Conservation (phyloP, 1,140 invertebrate genomes). For the Habropoda laboriosa region DNA sequence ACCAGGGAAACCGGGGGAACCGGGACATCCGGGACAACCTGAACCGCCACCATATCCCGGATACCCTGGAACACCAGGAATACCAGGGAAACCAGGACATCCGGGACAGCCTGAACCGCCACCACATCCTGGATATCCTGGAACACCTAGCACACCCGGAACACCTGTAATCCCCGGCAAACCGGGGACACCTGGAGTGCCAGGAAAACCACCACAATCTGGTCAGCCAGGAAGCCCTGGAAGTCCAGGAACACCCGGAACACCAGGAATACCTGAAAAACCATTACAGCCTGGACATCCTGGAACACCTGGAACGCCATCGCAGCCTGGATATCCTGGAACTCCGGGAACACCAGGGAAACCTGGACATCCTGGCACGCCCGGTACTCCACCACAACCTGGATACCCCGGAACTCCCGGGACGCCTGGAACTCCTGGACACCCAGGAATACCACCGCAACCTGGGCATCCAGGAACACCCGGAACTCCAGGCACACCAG, state of each 20-base stretch:
- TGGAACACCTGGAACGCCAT: slow-evolving; percentile 78
- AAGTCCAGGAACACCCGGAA: slow-evolving; percentile 2
- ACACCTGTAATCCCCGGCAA: background rate
- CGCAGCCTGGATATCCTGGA: slow-evolving; percentile 66
- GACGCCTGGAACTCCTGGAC: slow-evolving; percentile 7
- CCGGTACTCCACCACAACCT: slow-evolving; percentile 76
- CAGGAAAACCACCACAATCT: background rate
- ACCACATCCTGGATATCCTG: slow-evolving; percentile 1
- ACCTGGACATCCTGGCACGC: slow-evolving; percentile 65
- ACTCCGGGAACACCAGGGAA: slow-evolving; percentile 53
- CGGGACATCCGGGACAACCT: slow-evolving; percentile 41
- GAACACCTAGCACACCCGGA: too few relatives aligned
- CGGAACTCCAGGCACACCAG: slow-evolving; percentile 50
- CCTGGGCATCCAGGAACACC: slow-evolving; percentile 65
- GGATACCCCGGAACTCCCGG: slow-evolving; percentile 25
- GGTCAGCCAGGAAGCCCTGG: background rate
- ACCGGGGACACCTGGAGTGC: background rate
- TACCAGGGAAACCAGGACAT: slow-evolving; percentile 56
- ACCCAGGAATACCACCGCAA: slow-evolving; percentile 42
- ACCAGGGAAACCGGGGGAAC: too few relatives aligned
- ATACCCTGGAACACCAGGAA: slow-evolving; percentile 55
- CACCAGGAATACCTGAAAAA: background rate
- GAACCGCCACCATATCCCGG: slow-evolving; percentile 67
- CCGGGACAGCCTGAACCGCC: slow-evolving; percentile 39
- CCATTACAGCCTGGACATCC: slow-evolving; percentile 68